A percentile compares a stretch with the other conserved stretches of the same genome.
These are phyloP conservation scores for Oreamnos americanus DNA, from an alignment of 2,113 vertebrate species.

Conservation along the genomic window DNA sequence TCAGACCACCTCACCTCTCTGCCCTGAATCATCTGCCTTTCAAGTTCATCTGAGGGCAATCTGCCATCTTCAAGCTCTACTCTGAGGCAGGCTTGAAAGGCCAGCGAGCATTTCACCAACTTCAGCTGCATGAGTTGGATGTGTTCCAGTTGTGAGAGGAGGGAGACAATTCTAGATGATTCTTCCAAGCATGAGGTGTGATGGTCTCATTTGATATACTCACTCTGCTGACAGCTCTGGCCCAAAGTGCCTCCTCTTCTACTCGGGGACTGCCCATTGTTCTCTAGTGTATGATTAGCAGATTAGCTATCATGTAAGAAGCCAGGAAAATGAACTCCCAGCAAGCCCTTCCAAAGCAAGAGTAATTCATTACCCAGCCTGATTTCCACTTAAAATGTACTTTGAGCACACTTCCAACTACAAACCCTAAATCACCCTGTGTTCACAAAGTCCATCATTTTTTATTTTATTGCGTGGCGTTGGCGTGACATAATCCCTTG, in stretches of 20 bases:
- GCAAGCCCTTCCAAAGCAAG: conserved; percentile 81
- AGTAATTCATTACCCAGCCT: conserved; percentile 86
- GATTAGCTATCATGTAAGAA: conserved; percentile 79
- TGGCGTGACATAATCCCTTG: conserved; percentile 85
- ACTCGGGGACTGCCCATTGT: conserved; percentile 63
- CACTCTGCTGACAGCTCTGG: conserved; percentile 45
- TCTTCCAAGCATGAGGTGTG: conserved; percentile 50
- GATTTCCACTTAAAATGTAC: conserved; percentile 89
- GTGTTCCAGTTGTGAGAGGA: not conserved
- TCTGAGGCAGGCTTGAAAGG: not conserved
- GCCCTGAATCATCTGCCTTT: not conserved
- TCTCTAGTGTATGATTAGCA: conserved; percentile 79
- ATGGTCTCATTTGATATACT: conserved; percentile 51
- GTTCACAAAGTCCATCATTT: conserved; percentile 86
- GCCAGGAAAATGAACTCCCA: conserved; percentile 82
- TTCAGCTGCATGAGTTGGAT: not conserved
- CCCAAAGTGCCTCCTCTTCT: conserved; percentile 17
- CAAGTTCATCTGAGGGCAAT: not conserved
- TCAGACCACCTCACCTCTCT: not conserved
- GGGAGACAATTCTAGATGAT: conserved; percentile 52
- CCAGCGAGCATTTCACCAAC: not conserved
- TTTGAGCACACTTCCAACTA: conserved; percentile 86
- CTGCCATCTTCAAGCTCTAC: not conserved
- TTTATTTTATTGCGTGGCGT: conserved; percentile 83
- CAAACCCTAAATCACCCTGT: conserved; percentile 84